phyloP scores from a whole-genome alignment of 2,888 invertebrate genomes.

The Allolobophora icterica region DNA sequence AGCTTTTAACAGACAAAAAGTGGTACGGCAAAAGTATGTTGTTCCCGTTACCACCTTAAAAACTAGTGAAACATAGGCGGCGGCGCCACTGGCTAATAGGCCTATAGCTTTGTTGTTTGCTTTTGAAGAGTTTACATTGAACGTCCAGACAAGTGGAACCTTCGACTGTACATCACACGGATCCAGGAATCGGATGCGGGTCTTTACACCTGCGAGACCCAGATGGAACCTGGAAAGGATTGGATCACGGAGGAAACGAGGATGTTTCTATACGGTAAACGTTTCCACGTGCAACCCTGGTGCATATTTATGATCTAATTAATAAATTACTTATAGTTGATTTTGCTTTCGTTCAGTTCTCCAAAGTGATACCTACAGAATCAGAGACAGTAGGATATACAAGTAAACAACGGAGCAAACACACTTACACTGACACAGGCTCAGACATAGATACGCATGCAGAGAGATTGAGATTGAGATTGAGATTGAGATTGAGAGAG shows the following conservation, averaged over 20 bases:
- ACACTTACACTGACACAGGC: not conserved
- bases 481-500: too few relatives aligned
- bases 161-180: constrained; percentile 26
- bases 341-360: not conserved
- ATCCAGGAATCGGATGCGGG: constrained; percentile 27
- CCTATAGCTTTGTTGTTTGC: not conserved
- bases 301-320: not conserved
- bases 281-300: not conserved
- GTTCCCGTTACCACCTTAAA: too few relatives aligned
- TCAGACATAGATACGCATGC: not conserved
- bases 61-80: too few relatives aligned
- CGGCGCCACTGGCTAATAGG: too few relatives aligned
- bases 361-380: not conserved
- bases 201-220: not conserved
- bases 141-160: constrained; percentile 19
- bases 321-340: not conserved
- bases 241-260: constrained; percentile 13
- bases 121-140: constrained; percentile 26
- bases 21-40: too few relatives aligned
- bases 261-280: constrained; percentile 28
- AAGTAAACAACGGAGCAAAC: not conserved
- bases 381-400: not conserved
- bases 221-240: not conserved
- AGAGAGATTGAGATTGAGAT: too few relatives aligned
- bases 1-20: too few relatives aligned